phyloP scores from a whole-genome alignment of 1,140 invertebrate genomes.

The Drosophila erecta region DNA sequence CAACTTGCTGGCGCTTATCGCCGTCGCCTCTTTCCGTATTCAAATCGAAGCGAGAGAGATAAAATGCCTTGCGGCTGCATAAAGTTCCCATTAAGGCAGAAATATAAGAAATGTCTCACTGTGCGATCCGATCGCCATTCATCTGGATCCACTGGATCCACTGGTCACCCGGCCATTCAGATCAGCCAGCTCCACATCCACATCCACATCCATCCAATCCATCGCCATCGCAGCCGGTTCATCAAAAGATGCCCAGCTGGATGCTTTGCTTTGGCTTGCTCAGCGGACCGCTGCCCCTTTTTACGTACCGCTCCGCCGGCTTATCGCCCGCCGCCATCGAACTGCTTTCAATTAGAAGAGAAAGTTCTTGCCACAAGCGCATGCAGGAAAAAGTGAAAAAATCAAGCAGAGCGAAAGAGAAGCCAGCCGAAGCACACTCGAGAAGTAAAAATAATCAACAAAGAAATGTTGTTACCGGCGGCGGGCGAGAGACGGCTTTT shows the following conservation, averaged over 20 bases:
- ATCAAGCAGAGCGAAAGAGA: background rate
- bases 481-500: slow-evolving; percentile 51
- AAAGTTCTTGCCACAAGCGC: slow-evolving; percentile 79
- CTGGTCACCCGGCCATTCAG: slow-evolving; percentile 12
- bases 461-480: slow-evolving; percentile 53
- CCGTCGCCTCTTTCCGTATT: slow-evolving; percentile 43
- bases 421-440: slow-evolving; percentile 2
- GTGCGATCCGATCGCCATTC: slow-evolving; percentile 45
- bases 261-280: slow-evolving; percentile 37
- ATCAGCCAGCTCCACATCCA: slow-evolving; percentile 6
- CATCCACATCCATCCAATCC: slow-evolving; percentile 25
- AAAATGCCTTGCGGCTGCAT: slow-evolving; percentile 72
- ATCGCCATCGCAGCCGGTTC: slow-evolving; percentile 44
- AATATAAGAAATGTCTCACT: slow-evolving; percentile 54
- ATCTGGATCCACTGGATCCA: slow-evolving; percentile 31
- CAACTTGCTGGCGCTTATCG: slow-evolving; percentile 66
- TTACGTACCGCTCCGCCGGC: slow-evolving; percentile 7
- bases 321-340: slow-evolving; percentile 71
- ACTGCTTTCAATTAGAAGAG: slow-evolving; percentile 83
- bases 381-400: slow-evolving; percentile 75
- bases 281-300: slow-evolving; percentile 21
- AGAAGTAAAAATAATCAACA: slow-evolving; percentile 36
- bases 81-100: slow-evolving; percentile 64
- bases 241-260: slow-evolving; percentile 64
- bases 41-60: slow-evolving; percentile 61